Evolutionary conservation across 2,888 invertebrate genomes (phyloP).

Genomic region (Mythimna albipuncta): DNA sequence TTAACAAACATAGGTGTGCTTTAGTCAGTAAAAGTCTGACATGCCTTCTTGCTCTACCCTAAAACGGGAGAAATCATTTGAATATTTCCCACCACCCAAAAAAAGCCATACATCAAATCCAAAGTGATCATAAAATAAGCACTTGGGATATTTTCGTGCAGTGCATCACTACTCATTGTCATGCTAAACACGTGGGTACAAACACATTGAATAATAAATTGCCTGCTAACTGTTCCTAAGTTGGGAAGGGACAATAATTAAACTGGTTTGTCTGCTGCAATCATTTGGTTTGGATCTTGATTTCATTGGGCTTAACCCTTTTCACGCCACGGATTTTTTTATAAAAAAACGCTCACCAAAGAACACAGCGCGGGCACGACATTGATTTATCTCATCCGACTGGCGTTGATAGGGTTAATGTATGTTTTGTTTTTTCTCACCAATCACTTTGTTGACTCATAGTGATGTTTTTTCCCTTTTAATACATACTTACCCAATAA

Average conservation of each 20-base stretch:
- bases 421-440: conserved; percentile 12
- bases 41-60: too few species aligned
- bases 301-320: neutral
- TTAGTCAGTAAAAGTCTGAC: too few species aligned
- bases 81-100: too few species aligned
- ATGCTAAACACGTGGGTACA: conserved; percentile 17
- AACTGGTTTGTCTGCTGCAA: conserved; percentile 3
- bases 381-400: too few species aligned
- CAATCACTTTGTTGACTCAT: conserved; percentile 2
- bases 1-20: too few species aligned
- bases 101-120: neutral
- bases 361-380: too few species aligned
- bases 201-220: conserved; percentile 19
- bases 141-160: conserved; percentile 1
- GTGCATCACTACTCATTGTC: conserved; percentile 14
- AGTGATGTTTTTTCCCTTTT: neutral
- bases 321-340: too few species aligned
- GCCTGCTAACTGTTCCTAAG: conserved; percentile 1
- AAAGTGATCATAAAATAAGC: conserved; percentile 2
- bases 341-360: too few species aligned
- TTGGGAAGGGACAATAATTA: neutral
- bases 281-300: conserved; percentile 7
- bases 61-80: too few species aligned
- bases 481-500: neutral
- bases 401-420: neutral